phyloP scores from a whole-genome alignment of 2,113 vertebrate genomes.

The Rissa tridactyla region DNA sequence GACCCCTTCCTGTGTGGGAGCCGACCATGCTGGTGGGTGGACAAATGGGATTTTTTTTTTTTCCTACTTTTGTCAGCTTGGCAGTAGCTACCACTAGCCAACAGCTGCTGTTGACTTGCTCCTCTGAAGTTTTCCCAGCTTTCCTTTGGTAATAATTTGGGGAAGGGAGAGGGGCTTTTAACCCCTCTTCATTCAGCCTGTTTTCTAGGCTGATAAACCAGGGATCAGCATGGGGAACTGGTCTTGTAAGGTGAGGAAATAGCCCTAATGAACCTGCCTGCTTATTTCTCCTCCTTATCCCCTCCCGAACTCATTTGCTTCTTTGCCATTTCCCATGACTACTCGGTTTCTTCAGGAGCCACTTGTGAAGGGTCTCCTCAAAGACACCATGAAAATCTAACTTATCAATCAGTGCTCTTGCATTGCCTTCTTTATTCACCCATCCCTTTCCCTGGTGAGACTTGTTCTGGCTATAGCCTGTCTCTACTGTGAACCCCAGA shows the following conservation, averaged over 20 bases:
- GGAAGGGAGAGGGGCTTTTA: not conserved
- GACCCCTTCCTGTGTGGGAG: fast-evolving
- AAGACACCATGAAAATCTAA: not conserved
- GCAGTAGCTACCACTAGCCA: not conserved
- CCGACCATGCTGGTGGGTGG: not conserved
- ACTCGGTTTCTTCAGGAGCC: not conserved
- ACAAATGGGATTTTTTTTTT: not conserved
- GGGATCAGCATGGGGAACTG: not conserved
- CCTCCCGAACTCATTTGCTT: not conserved
- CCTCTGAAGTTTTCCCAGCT: not conserved
- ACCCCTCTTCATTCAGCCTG: not conserved
- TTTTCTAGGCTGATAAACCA: not conserved
- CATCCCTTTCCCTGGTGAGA: not conserved
- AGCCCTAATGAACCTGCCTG: not conserved
- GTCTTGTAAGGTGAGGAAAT: not conserved
- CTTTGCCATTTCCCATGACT: not conserved
- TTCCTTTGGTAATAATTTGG: not conserved
- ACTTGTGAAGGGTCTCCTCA: not conserved
- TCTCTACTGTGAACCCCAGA: not conserved
- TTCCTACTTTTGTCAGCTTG: not conserved
- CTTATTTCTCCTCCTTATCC: not conserved
- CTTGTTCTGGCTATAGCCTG: not conserved
- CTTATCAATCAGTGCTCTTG: not conserved
- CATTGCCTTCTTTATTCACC: not conserved
- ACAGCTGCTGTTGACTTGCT: not conserved